Conservation (phyloP, 2,797 vertebrate genomes). For the Hydrophis major region DNA sequence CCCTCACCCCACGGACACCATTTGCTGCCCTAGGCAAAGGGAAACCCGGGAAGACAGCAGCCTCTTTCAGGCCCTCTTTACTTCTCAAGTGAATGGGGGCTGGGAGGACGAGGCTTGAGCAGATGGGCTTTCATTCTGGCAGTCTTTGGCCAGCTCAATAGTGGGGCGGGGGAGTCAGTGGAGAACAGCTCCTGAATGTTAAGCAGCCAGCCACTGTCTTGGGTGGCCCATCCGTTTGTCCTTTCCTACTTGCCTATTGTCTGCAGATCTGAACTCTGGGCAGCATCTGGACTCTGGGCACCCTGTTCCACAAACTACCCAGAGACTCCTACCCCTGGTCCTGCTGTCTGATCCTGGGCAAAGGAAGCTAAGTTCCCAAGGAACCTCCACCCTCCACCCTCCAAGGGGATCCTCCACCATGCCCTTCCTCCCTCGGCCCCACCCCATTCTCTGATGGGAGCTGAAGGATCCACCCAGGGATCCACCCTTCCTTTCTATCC, state of each 20-base stretch:
- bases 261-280: not conserved
- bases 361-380: not conserved
- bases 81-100: not conserved
- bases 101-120: not conserved
- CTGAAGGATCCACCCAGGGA: not conserved
- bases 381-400: not conserved
- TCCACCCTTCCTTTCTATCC: not conserved
- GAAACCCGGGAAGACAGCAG: not conserved
- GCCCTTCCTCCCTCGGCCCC: no score
- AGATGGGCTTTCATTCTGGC: constrained; percentile 5
- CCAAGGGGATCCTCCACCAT: not conserved
- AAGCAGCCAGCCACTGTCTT: constrained; percentile 7
- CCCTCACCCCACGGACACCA: not conserved
- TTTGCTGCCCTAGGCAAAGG: not conserved
- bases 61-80: not conserved
- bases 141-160: constrained; percentile 22
- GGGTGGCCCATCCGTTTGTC: constrained; percentile 25
- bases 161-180: not conserved
- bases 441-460: not conserved
- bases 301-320: not conserved
- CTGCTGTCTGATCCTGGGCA: not conserved
- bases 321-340: not conserved
- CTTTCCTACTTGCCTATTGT: constrained; percentile 18
- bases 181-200: constrained; percentile 27
- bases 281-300: constrained; percentile 2